phyloP scores from a whole-genome alignment of 2,888 invertebrate species.

The Leptura quadrifasciata region DNA sequence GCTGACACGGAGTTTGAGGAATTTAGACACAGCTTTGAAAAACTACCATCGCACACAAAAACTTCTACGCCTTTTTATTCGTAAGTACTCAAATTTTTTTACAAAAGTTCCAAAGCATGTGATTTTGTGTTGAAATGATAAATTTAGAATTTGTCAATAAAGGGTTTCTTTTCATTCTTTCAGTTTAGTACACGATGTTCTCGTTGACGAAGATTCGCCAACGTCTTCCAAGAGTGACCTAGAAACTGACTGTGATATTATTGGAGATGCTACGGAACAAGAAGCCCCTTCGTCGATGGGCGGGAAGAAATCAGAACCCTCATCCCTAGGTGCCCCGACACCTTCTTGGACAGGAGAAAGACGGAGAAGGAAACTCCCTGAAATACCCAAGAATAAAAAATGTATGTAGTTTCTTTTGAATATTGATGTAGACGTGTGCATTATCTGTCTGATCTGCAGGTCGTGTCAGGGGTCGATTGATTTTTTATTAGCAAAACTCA shows the following conservation, averaged over 20 bases:
- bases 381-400: slow-evolving; percentile 93
- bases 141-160: background rate
- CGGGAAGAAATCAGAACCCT: slow-evolving; percentile 46
- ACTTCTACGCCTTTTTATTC: slow-evolving; percentile 90
- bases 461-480: slow-evolving; percentile 30
- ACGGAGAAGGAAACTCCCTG: slow-evolving; percentile 88
- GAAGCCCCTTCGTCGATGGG: slow-evolving; percentile 50
- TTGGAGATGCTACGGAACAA: slow-evolving; percentile 49
- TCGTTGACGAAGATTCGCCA: slow-evolving; percentile 87
- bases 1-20: slow-evolving; percentile 96
- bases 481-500: slow-evolving; percentile 28
- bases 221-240: slow-evolving; percentile 86
- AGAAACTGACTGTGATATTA: slow-evolving; percentile 74
- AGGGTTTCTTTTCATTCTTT: slow-evolving; percentile 46
- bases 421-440: slow-evolving; percentile 15
- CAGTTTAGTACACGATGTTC: slow-evolving; percentile 90
- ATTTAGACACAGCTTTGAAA: slow-evolving; percentile 90
- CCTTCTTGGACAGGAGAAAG: slow-evolving; percentile 75
- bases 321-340: slow-evolving; percentile 51
- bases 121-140: background rate
- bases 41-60: slow-evolving; percentile 86
- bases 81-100: slow-evolving; percentile 80
- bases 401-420: slow-evolving; percentile 76
- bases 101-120: background rate
- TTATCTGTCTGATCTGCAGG: background rate